Conservation (phyloP, 2,888 invertebrate species). For the Colostygia pectinataria region DNA sequence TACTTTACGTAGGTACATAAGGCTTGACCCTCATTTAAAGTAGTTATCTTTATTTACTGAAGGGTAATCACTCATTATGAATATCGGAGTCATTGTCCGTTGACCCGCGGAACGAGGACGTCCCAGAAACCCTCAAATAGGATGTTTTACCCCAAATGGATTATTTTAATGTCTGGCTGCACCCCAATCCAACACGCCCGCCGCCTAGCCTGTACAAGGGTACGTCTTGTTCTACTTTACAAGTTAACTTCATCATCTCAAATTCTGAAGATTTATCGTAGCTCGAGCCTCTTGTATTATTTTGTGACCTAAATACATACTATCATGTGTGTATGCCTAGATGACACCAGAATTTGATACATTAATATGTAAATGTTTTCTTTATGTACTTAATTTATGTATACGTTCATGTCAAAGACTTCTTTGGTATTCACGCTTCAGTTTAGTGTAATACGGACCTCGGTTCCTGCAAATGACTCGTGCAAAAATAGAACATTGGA, state of each 20-base stretch:
- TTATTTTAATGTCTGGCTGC: slow-evolving; percentile 47
- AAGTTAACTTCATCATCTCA: background rate
- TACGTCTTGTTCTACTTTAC: slow-evolving; percentile 34
- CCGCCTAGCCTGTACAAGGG: slow-evolving; percentile 24
- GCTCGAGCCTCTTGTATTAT: background rate
- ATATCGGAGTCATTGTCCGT: slow-evolving; percentile 42
- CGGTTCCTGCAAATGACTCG: slow-evolving; percentile 13
- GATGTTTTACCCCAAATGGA: slow-evolving; percentile 37
- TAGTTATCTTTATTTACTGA: slow-evolving; percentile 14
- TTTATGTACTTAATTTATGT: too few species aligned
- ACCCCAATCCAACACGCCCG: slow-evolving; percentile 43
- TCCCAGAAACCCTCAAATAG: slow-evolving; percentile 51
- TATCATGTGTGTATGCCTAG: too few species aligned
- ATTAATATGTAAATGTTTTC: too few species aligned
- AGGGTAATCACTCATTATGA: slow-evolving; percentile 36
- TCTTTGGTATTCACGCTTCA: too few species aligned
- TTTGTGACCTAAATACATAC: too few species aligned
- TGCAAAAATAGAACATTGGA: slow-evolving; percentile 35
- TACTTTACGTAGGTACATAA: slow-evolving; percentile 5
- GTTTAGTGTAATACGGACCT: slow-evolving; percentile 1
- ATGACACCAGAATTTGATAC: too few species aligned
- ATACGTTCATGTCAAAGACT: too few species aligned
- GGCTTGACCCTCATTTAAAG: slow-evolving; percentile 9
- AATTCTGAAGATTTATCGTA: slow-evolving; percentile 1
- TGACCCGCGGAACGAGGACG: slow-evolving; percentile 52